These are phyloP conservation scores for Caenorhabditis japonica DNA, from an alignment of 2,888 invertebrate genomes.

Conservation along the genomic window DNA sequence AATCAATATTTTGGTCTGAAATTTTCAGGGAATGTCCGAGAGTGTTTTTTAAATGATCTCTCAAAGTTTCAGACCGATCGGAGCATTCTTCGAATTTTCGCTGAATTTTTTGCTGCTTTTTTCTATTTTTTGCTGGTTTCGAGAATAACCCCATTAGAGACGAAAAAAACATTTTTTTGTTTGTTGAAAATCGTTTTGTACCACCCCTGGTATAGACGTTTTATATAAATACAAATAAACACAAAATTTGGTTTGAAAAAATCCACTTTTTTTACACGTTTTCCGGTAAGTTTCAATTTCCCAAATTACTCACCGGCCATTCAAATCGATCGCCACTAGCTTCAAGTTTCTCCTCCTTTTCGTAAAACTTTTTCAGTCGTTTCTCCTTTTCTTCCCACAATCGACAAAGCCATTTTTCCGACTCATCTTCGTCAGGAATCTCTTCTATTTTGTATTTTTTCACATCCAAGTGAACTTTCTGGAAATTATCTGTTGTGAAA, in stretches of 20 bases:
- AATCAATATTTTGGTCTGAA: too few relatives aligned
- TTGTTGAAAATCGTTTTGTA: too few relatives aligned
- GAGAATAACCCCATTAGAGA: too few relatives aligned
- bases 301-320: constrained; percentile 57
- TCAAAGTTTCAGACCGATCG: too few relatives aligned
- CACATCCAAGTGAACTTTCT: constrained; percentile 61
- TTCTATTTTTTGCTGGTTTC: too few relatives aligned
- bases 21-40: too few relatives aligned
- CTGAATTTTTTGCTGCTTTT: too few relatives aligned
- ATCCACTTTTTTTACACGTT: not conserved
- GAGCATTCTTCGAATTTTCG: too few relatives aligned
- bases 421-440: constrained; percentile 49
- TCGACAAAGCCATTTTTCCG: constrained; percentile 77
- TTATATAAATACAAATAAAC: too few relatives aligned
- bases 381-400: constrained; percentile 78
- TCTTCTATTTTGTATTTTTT: constrained; percentile 52
- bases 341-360: constrained; percentile 35
- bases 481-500: constrained; percentile 5
- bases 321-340: constrained; percentile 54
- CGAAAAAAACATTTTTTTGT: too few relatives aligned
- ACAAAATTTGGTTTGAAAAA: not conserved
- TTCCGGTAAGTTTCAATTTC: not conserved
- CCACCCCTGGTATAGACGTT: too few relatives aligned
- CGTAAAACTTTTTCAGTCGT: constrained; percentile 65
- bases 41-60: too few relatives aligned